Conservation (phyloP, 2,113 vertebrate genomes). For the Dipodomys spectabilis region DNA sequence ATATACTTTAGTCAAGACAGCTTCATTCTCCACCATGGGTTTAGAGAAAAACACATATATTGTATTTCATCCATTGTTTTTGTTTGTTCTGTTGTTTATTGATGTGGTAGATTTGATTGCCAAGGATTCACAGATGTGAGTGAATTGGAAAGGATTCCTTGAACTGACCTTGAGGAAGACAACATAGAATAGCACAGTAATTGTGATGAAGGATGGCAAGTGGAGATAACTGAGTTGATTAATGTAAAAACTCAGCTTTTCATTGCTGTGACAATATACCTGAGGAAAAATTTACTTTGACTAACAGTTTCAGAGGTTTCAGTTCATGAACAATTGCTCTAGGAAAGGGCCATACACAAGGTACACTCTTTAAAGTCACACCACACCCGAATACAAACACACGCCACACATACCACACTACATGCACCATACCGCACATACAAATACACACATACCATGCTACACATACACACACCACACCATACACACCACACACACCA, state of each 20-base stretch:
- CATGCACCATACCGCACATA: too few relatives aligned
- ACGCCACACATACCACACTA: neutral
- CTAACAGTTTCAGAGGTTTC: neutral
- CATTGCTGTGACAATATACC: too few relatives aligned
- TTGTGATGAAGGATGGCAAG: neutral
- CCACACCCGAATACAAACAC: too few relatives aligned
- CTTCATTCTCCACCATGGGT: neutral
- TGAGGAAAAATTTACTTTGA: neutral
- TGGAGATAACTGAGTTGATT: neutral
- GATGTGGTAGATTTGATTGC: neutral
- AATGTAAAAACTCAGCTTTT: neutral
- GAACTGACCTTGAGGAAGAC: neutral
- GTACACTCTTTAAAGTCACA: neutral
- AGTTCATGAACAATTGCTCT: too few relatives aligned
- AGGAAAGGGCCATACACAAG: neutral
- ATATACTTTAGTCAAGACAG: neutral
- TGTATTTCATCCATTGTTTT: neutral
- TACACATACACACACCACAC: too few relatives aligned
- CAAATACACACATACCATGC: neutral
- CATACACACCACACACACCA: too few relatives aligned
- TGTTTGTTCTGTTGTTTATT: neutral
- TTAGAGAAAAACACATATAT: neutral
- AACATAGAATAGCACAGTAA: neutral
- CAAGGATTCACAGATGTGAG: neutral
- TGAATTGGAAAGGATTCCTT: neutral